A percentile compares a stretch with the other conserved stretches of the same genome.
Evolutionary conservation across 1,140 invertebrate species (phyloP).

Genomic region (Calephelis virginiensis): DNA sequence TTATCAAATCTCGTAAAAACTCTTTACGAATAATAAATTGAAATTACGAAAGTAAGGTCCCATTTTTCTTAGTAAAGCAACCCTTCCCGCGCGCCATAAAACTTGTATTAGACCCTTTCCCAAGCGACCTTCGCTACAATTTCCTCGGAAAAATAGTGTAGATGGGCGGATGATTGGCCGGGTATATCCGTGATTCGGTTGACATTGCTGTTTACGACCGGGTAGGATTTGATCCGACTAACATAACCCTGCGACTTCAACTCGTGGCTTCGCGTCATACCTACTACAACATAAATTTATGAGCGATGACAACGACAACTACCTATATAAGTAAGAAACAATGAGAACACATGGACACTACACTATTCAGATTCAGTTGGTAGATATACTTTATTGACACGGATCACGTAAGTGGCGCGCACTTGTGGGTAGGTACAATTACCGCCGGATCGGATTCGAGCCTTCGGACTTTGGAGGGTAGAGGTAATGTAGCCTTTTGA

Average conservation of each 20-base stretch:
- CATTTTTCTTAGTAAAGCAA: constrained; percentile 4
- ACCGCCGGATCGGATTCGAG: too few relatives aligned
- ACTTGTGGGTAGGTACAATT: too few relatives aligned
- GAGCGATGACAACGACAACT: neutral
- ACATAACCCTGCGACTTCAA: too few relatives aligned
- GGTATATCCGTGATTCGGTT: constrained; percentile 60
- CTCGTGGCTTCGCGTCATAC: too few relatives aligned
- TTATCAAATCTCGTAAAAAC: too few relatives aligned
- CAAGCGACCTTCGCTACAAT: constrained; percentile 41
- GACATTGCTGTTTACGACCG: constrained; percentile 52
- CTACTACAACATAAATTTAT: neutral
- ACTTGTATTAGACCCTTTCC: constrained; percentile 8
- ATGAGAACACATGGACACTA: neutral
- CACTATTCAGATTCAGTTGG: too few relatives aligned
- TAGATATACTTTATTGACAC: too few relatives aligned
- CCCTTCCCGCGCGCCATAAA: constrained; percentile 3
- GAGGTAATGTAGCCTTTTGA: too few relatives aligned
- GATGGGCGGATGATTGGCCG: constrained; percentile 59
- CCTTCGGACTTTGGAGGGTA: too few relatives aligned
- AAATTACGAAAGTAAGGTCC: neutral
- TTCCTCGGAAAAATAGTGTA: constrained; percentile 58
- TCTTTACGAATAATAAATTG: constrained; percentile 13
- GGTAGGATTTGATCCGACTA: constrained; percentile 47
- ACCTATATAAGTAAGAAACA: too few relatives aligned
- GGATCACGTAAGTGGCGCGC: too few relatives aligned